A percentile compares a stretch with the other conserved stretches of the same genome.
phyloP scores from a whole-genome alignment of 2,888 invertebrate genomes.

The Gari tellinella region DNA sequence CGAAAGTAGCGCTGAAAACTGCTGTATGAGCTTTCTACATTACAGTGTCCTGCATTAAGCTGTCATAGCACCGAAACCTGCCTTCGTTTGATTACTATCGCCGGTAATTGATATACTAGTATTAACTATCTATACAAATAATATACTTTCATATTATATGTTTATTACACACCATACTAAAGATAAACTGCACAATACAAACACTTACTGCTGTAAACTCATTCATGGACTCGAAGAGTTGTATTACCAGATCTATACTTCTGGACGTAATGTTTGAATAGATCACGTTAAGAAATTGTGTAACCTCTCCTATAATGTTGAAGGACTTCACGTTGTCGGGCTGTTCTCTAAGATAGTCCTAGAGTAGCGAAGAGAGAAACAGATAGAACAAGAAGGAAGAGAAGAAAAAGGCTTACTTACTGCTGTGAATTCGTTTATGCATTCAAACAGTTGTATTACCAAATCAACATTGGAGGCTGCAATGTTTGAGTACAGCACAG shows the following conservation, averaged over 20 bases:
- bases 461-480: constrained; percentile 81
- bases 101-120: too few relatives aligned
- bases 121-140: too few relatives aligned
- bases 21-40: too few relatives aligned
- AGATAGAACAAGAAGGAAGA: constrained; percentile 1
- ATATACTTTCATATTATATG: too few relatives aligned
- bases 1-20: too few relatives aligned
- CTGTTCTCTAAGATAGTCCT: constrained; percentile 84
- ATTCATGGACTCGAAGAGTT: constrained; percentile 83
- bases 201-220: constrained; percentile 83
- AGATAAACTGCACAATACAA: background rate
- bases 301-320: constrained; percentile 84
- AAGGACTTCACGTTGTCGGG: constrained; percentile 84
- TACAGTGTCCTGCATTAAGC: too few relatives aligned
- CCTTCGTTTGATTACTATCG: too few relatives aligned
- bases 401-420: constrained; percentile 68
- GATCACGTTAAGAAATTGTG: constrained; percentile 82
- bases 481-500: constrained; percentile 83
- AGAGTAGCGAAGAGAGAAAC: constrained; percentile 23
- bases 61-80: too few relatives aligned
- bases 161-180: too few relatives aligned
- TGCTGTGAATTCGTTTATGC: constrained; percentile 84
- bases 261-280: constrained; percentile 83
- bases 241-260: constrained; percentile 82
- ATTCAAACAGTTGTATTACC: constrained; percentile 83